A percentile compares a stretch with the other conserved stretches of the same genome.
phyloP scores from a whole-genome alignment of 2,888 invertebrate genomes.

The Drosophila birchii region DNA sequence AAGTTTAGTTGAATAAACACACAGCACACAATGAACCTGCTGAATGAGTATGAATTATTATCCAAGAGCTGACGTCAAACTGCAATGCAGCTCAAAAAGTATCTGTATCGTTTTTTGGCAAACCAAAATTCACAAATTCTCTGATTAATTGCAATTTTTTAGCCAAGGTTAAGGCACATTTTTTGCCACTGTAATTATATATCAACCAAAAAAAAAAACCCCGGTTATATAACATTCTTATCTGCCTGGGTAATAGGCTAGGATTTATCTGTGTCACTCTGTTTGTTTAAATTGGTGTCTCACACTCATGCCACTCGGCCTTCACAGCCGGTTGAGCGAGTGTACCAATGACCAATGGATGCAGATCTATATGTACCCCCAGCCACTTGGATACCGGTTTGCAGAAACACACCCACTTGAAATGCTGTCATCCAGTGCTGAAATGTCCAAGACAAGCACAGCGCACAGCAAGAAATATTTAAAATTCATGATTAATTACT shows the following conservation, averaged over 20 bases:
- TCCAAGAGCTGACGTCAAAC: constrained; percentile 26
- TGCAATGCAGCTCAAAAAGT: constrained; percentile 13
- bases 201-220: background rate
- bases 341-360: constrained; percentile 29
- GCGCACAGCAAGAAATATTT: background rate
- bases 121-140: background rate
- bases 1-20: constrained; percentile 26
- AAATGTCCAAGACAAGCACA: constrained; percentile 24
- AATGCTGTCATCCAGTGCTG: constrained; percentile 29
- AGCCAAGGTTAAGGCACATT: constrained; percentile 14
- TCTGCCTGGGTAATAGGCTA: constrained; percentile 1
- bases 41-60: constrained; percentile 19
- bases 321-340: constrained; percentile 37
- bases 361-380: constrained; percentile 20
- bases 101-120: background rate
- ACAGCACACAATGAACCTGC: constrained; percentile 5
- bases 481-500: too few species aligned
- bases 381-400: constrained; percentile 34
- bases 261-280: constrained; percentile 41
- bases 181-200: constrained; percentile 13
- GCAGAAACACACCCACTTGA: constrained; percentile 48
- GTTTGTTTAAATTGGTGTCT: constrained; percentile 17
- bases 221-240: constrained; percentile 20
- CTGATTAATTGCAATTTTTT: constrained; percentile 6
- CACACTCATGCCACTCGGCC: constrained; percentile 18